Evolutionary conservation across 2,113 vertebrate genomes (phyloP), one percentile per base, ranked within the genome.

Genomic region (Turdus rufiventris): DNA sequence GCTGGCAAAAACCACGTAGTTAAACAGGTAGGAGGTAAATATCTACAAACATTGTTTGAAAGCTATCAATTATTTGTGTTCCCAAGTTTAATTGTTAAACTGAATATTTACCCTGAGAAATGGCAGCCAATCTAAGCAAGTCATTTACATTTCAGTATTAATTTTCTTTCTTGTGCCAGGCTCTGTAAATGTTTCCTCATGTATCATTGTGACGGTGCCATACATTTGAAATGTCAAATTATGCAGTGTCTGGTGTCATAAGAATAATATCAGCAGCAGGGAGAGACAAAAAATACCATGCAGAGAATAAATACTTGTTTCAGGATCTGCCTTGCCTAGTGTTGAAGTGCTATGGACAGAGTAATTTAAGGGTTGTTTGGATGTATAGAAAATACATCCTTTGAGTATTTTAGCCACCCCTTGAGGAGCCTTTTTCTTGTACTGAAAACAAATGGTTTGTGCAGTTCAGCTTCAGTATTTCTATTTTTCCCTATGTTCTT

Each of bases 141-240:
- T 40, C 0, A 63, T 93, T 97, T 93, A 56, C 78, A 90, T 90
- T 94, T 90, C 82, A 78, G 67, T 74, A 90, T 90, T 94, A 95
- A 83, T 91, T 80, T 81, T 2, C 1, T 40, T 95, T 93, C 81
- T 90, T 77, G 51, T 91, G 91, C 78, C 79, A 88, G 43, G 42
- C 31, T 93, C 43, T 93, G 82, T 73, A 93, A 97, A 90, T 93
- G 62, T 89, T 94, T 88, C 85, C 79, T 91, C 91, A 67, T 91
- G 80, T 43, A 88, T 95, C 95, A 93, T 74, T 94, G 82, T 94
- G 94, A 96, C 0, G 1, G 68, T 93, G 75, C 85, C 85, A 91
- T 91, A 67, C 75, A 80, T 95, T 90, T 95, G 75, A 93, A 95
- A 89, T 96, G 88, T 94, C 88, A 85, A 77, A 86, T 93, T 88